Evolutionary conservation across 2,888 invertebrate genomes (phyloP).

Genomic region (Clepsis dumicolana): DNA sequence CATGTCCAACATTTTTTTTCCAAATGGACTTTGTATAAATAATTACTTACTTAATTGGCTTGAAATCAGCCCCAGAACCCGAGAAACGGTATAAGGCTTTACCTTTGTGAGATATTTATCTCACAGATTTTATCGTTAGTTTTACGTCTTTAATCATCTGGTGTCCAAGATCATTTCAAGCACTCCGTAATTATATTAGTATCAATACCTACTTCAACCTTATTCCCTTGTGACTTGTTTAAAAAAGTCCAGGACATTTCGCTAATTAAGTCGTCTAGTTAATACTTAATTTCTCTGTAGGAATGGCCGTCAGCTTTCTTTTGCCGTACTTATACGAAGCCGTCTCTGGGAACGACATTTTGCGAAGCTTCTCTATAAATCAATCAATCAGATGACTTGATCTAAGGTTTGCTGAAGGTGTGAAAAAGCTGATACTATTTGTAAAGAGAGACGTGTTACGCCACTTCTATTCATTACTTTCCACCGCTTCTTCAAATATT

Average conservation of each 20-base stretch:
- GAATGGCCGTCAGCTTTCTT: conserved; percentile 37
- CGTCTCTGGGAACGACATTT: conserved; percentile 36
- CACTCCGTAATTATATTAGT: no score
- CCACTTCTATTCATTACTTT: not conserved
- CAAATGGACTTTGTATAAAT: no score
- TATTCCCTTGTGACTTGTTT: conserved; percentile 2
- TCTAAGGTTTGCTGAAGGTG: conserved; percentile 36
- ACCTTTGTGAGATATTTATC: no score
- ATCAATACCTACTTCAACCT: no score
- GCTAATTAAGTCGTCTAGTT: conserved; percentile 56
- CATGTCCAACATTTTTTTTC: no score
- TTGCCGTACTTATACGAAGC: conserved; percentile 20
- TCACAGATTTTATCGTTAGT: no score
- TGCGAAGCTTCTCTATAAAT: conserved; percentile 43
- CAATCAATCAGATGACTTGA: conserved; percentile 33
- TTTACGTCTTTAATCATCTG: not conserved
- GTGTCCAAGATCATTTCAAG: no score
- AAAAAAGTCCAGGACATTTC: conserved; percentile 19
- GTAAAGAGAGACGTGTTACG: not conserved
- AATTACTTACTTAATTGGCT: no score
- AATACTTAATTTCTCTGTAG: conserved; percentile 58
- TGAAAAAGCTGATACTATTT: conserved; percentile 35
- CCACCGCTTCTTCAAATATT: no score
- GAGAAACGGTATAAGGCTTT: no score
- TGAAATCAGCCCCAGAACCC: no score